Base-by-base conservation (phyloP, 2,888 invertebrate species). In the Cosmia trapezina region DNA sequence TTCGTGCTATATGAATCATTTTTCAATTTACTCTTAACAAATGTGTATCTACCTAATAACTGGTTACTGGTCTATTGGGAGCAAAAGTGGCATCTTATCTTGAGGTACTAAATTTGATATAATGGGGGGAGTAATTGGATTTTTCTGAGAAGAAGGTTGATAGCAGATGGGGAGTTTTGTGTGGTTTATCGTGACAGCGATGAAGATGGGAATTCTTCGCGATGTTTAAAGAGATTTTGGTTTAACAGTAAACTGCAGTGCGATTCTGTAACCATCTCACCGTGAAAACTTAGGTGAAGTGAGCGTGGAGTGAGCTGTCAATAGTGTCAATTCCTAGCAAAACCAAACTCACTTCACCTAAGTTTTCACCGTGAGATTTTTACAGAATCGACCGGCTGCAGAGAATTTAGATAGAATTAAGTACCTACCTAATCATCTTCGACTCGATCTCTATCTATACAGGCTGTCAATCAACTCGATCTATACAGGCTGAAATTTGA, bases 1-100 rank as follows among this genome's bases (percentile, higher is more conserved):
- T 84, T 87, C 83, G 86, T 81, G 84, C 72, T 83, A 71, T 81
- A 87, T 92, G 90, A 92, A 89, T 91, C 91, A 91, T 89, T 87
- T 87, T 89, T 87, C 84, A 89, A 88, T 87, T 86, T 83, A 81
- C 69, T 63, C 64, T 69, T 67, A 83, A 69, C 66, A 68, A 78
- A 75, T 71, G 73, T 66, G 70, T 73, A 37, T 28, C 28, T 28
- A 2, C 2, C 37, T 37, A 74, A 70, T 79, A 79, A 70, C 69
- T 67, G 62, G 63, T 67, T 69, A 74, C 70, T 62, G 51, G 49
- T 47, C 28, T 60, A 43, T 56, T 47, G 54, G 28, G 33, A 28
- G 14, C 11, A 33, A 56, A 51, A n/a, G 41, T 69, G 12, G 45
- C 22, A 45, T 51, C 33, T 51, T 49, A 45, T 51, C 37, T 51